A percentile compares a stretch with the other conserved stretches of the same genome.
Evolutionary conservation across 2,797 vertebrate genomes (phyloP).

Genomic region (Squalus acanthias): DNA sequence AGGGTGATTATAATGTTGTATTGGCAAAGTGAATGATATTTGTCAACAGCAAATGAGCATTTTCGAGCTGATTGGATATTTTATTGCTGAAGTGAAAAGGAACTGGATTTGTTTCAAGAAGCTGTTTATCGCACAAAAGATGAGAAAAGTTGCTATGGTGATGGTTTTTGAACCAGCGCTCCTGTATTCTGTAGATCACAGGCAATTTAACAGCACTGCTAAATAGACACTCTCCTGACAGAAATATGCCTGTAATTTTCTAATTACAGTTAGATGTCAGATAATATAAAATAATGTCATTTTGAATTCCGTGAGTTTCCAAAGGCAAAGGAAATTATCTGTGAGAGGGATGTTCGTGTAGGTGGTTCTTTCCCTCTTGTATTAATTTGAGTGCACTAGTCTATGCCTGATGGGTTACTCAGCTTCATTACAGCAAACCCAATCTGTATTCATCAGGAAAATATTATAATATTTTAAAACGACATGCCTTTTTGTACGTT

Average conservation of each 20-base stretch:
- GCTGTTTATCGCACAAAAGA: not conserved
- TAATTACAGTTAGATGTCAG: not conserved
- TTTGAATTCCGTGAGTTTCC: not conserved
- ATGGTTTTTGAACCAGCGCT: constrained; percentile 2
- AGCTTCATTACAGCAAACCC: not conserved
- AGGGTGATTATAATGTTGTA: not conserved
- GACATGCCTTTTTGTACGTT: not conserved
- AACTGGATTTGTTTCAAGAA: constrained; percentile 4
- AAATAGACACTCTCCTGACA: not conserved
- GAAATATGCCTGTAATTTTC: not conserved
- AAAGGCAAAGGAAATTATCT: not conserved
- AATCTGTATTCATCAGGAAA: not conserved
- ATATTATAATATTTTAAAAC: not conserved
- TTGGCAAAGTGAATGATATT: not conserved
- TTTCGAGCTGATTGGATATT: not conserved
- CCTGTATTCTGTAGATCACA: not conserved
- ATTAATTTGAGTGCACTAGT: not conserved
- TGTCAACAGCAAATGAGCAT: not conserved
- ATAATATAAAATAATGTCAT: not conserved
- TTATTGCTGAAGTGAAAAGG: not conserved
- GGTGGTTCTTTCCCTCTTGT: not conserved
- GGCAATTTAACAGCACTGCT: not conserved
- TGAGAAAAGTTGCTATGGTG: not conserved
- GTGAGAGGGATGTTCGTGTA: not conserved
- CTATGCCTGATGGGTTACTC: not conserved